These are phyloP conservation scores for Pteropus alecto DNA, from an alignment of 2,113 vertebrate genomes.

Conservation along the genomic window DNA sequence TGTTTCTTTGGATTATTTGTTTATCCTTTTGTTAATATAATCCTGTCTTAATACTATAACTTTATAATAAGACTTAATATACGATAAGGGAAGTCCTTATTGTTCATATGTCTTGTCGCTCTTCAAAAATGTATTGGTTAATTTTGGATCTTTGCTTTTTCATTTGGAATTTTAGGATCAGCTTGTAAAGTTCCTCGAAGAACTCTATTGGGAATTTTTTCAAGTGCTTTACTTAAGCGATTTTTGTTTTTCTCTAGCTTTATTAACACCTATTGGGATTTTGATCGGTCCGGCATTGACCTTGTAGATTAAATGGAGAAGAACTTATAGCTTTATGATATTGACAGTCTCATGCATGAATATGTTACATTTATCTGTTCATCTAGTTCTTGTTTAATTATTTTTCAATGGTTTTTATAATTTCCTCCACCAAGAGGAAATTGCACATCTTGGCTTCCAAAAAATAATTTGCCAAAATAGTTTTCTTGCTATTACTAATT, in stretches of 20 bases:
- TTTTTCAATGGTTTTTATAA: background rate
- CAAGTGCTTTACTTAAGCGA: background rate
- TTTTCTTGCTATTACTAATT: background rate
- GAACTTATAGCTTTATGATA: background rate
- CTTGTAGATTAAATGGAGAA: background rate
- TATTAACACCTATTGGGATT: background rate
- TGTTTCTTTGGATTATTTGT: background rate
- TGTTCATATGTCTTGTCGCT: background rate
- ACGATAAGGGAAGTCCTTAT: background rate
- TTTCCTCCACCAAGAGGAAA: background rate
- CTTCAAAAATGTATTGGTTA: background rate
- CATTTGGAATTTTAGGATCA: background rate
- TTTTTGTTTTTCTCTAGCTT: background rate
- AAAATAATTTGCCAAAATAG: background rate
- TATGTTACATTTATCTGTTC: background rate
- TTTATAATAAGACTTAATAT: background rate
- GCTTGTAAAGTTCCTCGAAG: background rate
- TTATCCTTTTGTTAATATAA: background rate
- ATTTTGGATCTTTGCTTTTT: conserved; percentile 6
- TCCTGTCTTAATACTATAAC: background rate
- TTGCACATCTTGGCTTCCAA: background rate
- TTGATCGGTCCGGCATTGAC: background rate
- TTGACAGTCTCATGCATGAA: background rate
- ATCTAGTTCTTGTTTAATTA: background rate
- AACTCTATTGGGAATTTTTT: background rate